Conservation (phyloP, 1,140 invertebrate genomes). For the Zaprionus nigranus region DNA sequence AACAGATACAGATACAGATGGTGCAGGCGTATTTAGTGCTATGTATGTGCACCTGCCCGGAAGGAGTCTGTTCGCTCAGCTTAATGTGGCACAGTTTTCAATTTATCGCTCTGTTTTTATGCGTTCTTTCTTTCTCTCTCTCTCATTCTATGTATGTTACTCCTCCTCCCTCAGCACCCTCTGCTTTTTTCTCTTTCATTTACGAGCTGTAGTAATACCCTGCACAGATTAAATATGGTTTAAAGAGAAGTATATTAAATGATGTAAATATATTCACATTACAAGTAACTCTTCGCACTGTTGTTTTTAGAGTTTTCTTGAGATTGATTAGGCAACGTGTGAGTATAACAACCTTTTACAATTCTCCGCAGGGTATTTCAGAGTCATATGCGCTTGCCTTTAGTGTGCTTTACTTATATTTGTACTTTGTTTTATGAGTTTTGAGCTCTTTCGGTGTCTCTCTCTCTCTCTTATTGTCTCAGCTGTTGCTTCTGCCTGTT, state of each 20-base stretch:
- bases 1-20: not conserved
- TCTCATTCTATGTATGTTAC: too few relatives aligned
- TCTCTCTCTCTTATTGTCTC: constrained; percentile 16
- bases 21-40: constrained; percentile 23
- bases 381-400: not conserved
- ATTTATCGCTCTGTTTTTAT: constrained; percentile 47
- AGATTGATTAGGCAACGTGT: not conserved
- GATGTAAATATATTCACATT: not conserved
- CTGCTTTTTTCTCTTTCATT: not conserved
- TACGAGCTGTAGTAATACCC: not conserved
- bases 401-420: not conserved
- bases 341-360: not conserved
- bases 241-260: not conserved
- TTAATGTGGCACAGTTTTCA: constrained; percentile 41
- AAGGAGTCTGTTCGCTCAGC: constrained; percentile 12
- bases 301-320: not conserved
- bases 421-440: constrained; percentile 4
- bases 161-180: not conserved
- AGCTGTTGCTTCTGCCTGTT: constrained; percentile 43
- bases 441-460: constrained; percentile 4
- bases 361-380: not conserved
- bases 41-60: constrained; percentile 39
- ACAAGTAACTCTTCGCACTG: not conserved
- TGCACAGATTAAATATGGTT: not conserved
- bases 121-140: not conserved